Percentiles rank a stretch among this genome's conserved stretches.
These are phyloP conservation scores for Drosophila elegans DNA, from an alignment of 1,140 invertebrate genomes.

Conservation along the genomic window DNA sequence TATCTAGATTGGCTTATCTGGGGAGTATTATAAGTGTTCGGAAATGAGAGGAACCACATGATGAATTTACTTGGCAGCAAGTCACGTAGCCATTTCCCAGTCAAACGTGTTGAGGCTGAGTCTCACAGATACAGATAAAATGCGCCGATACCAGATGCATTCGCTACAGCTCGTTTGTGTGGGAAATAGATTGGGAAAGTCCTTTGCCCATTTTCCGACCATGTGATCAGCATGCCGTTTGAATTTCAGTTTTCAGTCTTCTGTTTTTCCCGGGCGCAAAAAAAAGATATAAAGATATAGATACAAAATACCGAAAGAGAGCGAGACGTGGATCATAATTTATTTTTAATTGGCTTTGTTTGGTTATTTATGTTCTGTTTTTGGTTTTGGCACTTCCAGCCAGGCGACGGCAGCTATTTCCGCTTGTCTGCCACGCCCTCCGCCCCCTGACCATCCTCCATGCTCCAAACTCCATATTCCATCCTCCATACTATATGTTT, in stretches of 20 bases:
- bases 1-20: slow-evolving; percentile 7
- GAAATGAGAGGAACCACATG: slow-evolving; percentile 4
- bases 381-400: slow-evolving; percentile 62
- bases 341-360: slow-evolving; percentile 75
- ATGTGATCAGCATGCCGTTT: slow-evolving; percentile 26
- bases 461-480: background rate
- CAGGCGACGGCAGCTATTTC: slow-evolving; percentile 58
- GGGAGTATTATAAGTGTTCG: background rate
- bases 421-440: slow-evolving; percentile 30
- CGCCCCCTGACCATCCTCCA: background rate
- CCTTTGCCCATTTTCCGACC: slow-evolving; percentile 35
- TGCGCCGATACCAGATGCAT: background rate
- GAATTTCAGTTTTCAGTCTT: background rate
- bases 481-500: slow-evolving; percentile 15
- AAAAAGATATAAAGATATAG: slow-evolving; percentile 5
- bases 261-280: slow-evolving; percentile 4
- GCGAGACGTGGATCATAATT: slow-evolving; percentile 71
- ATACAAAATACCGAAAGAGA: slow-evolving; percentile 9
- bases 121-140: slow-evolving; percentile 21
- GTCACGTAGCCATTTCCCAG: slow-evolving; percentile 21
- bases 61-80: background rate
- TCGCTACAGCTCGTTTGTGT: background rate
- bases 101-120: slow-evolving; percentile 3
- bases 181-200: slow-evolving; percentile 37
- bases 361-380: slow-evolving; percentile 58